These are phyloP conservation scores for Mormyrus proboscirostris DNA, from an alignment of 2,797 vertebrate genomes.

Conservation along the genomic window DNA sequence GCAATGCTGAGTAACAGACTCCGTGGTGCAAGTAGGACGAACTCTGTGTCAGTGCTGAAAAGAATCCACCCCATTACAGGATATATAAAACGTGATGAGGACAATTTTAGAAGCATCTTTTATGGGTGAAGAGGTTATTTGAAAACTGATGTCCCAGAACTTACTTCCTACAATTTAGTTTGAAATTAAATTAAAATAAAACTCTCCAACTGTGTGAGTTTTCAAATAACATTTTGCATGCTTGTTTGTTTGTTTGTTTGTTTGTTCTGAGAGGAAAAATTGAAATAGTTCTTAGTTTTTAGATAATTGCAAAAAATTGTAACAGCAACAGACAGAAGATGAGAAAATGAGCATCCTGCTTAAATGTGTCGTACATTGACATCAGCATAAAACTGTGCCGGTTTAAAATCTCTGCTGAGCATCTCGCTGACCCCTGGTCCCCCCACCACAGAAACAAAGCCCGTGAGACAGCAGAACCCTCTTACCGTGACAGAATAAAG, in stretches of 20 bases:
- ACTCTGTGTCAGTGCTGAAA: background rate
- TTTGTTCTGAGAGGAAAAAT: background rate
- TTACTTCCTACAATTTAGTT: background rate
- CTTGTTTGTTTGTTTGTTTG: background rate
- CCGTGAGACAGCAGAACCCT: constrained; percentile 8
- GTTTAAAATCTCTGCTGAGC: constrained; percentile 26
- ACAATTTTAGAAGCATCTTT: background rate
- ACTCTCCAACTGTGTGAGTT: background rate
- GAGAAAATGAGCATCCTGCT: background rate
- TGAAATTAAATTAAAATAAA: background rate
- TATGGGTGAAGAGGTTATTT: background rate
- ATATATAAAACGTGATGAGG: background rate
- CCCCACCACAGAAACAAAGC: background rate
- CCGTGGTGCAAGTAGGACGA: background rate
- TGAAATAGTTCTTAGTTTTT: background rate
- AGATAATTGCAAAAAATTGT: background rate
- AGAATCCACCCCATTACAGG: background rate
- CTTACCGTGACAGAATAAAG: constrained; percentile 21
- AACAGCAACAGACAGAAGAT: background rate
- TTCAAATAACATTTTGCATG: background rate
- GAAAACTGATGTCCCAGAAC: background rate
- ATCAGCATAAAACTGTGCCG: background rate
- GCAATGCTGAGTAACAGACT: background rate
- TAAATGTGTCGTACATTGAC: background rate
- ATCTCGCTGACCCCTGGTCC: constrained; percentile 27